Evolutionary conservation across 2,888 invertebrate genomes (phyloP), one percentile per base, ranked within the genome.

Genomic region (Carcina quercana): DNA sequence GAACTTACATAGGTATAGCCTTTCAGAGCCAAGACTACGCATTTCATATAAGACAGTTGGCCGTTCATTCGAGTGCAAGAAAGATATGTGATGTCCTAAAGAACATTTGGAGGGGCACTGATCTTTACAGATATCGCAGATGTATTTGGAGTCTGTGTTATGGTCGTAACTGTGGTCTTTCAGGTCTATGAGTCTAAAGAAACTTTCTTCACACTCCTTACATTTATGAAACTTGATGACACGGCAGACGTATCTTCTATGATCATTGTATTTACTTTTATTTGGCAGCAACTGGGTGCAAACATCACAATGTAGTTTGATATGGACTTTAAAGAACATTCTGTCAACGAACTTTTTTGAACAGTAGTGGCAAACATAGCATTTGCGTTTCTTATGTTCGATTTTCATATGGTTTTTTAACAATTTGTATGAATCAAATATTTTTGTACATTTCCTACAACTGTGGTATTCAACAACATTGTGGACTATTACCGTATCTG

Each of bases 361-460:
- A 35, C 82, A 83, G 32, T 79, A 82, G 37, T 75, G 46, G 36
- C 82, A 83, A n/a, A 75, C 69, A 32, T 80, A 83, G 29, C 72
- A 71, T 47, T 73, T 80, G 5, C 75, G 65, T 42, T 79, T 82
- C 39, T 66, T 76, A 32, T 83, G 82, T 1, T 44, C 40, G 1
- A 45, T 43, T 36, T 65, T 75, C 54, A 61, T 72, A 13, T 82
- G 83, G 0, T 14, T 27, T 32, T 68, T 72, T 1, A 83, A 40
- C 0, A 48, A 46, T 28, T 53, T 45, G 31, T 80, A 73, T 1
- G 57, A 40, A 40, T 72, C 60, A 40, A 71, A 82, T 36, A 76
- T 69, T 32, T 63, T 70, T 0, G 71, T 47, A 26, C 82, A 83
- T 39, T 80, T 82, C 12, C 74, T 56, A 38, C 83, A 82, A 35